These are phyloP conservation scores for Pediacus dermestoides DNA, from an alignment of 2,888 invertebrate species.

Conservation along the genomic window DNA sequence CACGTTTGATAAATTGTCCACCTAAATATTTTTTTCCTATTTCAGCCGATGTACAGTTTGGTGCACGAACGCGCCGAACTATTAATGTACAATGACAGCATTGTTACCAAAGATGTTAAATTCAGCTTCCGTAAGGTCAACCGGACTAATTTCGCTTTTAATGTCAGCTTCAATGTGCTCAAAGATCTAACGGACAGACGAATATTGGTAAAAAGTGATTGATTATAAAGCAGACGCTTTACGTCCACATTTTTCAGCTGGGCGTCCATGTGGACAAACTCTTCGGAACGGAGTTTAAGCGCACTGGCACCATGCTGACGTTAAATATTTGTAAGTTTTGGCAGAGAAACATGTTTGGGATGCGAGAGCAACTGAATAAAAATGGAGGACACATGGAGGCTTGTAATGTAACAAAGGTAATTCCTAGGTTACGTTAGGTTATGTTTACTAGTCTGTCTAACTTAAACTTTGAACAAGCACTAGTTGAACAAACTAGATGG, in stretches of 20 bases:
- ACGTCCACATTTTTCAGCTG: slow-evolving; percentile 8
- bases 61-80: slow-evolving; percentile 13
- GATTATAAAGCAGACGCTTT: neutral
- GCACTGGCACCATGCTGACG: slow-evolving; percentile 9
- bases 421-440: no score
- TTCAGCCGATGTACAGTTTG: neutral
- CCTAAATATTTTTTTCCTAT: neutral
- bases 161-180: neutral
- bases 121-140: slow-evolving; percentile 11
- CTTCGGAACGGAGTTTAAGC: slow-evolving; percentile 11
- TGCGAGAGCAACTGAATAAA: slow-evolving; percentile 4
- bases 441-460: no score
- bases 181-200: neutral
- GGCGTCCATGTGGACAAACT: slow-evolving; percentile 8
- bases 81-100: slow-evolving; percentile 6
- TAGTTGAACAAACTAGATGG: no score
- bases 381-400: slow-evolving; percentile 5
- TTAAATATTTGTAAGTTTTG: slow-evolving; percentile 10
- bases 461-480: no score
- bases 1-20: no score
- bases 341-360: slow-evolving; percentile 10
- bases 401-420: slow-evolving; percentile 9
- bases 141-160: slow-evolving; percentile 11
- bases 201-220: neutral
- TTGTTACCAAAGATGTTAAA: slow-evolving; percentile 7